These are phyloP conservation scores for Montipora foliosa DNA, from an alignment of 64 coral and sea anemone genomes.

Conservation along the genomic window DNA sequence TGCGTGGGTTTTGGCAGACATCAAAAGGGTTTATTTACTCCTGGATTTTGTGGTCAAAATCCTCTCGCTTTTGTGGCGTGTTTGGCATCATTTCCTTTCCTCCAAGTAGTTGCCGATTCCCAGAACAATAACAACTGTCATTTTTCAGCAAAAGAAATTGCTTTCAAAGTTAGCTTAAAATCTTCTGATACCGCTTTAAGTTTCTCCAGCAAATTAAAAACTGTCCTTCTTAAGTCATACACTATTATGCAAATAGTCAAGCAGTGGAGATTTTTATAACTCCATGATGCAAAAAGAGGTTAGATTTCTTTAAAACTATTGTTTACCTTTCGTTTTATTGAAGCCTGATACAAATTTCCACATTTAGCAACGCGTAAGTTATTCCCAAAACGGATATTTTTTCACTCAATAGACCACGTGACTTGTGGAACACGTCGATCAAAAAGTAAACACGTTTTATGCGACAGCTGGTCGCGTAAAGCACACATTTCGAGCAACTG, in stretches of 20 bases:
- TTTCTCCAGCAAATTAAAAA: not conserved
- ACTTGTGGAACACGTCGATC: conserved; percentile 45
- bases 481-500: conserved; percentile 9
- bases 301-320: not conserved
- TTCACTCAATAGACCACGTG: not conserved
- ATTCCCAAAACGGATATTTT: conserved; percentile 14
- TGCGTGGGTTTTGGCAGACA: not conserved
- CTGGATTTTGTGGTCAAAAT: not conserved
- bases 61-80: not conserved
- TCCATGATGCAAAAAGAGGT: not conserved
- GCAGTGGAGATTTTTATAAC: not conserved
- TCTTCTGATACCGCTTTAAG: not conserved
- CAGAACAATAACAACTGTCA: no score
- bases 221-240: not conserved
- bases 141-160: not conserved
- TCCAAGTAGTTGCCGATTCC: not conserved
- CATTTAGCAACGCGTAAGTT: no score
- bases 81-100: not conserved
- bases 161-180: not conserved
- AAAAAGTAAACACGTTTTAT: conserved; percentile 46
- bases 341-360: not conserved
- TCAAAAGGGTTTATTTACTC: not conserved
- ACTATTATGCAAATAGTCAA: not conserved
- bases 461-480: not conserved
- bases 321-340: not conserved